phyloP scores from a whole-genome alignment of 2,888 invertebrate species.

The Macroteleia sp. region DNA sequence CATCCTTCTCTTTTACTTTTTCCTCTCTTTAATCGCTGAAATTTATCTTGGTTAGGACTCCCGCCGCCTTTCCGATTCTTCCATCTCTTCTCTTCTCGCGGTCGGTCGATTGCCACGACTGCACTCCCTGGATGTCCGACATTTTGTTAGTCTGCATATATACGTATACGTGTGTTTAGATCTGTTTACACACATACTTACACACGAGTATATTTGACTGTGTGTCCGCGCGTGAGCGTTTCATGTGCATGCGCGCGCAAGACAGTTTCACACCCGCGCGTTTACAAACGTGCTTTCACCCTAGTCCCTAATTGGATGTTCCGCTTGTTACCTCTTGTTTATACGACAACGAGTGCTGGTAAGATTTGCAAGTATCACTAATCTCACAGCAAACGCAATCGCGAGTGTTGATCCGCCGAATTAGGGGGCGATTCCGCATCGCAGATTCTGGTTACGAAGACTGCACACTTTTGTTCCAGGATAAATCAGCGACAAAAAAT shows the following conservation, averaged over 20 bases:
- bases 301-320: conserved; percentile 60
- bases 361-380: conserved; percentile 64
- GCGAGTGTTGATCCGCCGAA: conserved; percentile 50
- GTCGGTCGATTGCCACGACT: conserved; percentile 34
- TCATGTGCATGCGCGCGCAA: conserved; percentile 30
- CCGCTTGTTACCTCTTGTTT: conserved; percentile 66
- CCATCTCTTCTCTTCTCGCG: conserved; percentile 19
- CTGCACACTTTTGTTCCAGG: neutral
- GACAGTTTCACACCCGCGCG: conserved; percentile 44
- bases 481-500: no score
- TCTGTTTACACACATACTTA: conserved; percentile 33
- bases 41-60: conserved; percentile 75
- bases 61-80: neutral
- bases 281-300: conserved; percentile 48
- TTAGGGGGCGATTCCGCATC: conserved; percentile 43
- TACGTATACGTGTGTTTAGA: conserved; percentile 28
- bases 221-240: conserved; percentile 3
- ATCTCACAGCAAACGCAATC: conserved; percentile 61
- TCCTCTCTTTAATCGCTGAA: conserved; percentile 71
- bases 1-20: conserved; percentile 50
- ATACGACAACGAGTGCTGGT: conserved; percentile 57
- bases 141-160: conserved; percentile 38
- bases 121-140: conserved; percentile 25
- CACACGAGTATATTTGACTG: neutral
- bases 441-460: conserved; percentile 4